Percentiles rank a stretch among this genome's conserved stretches.
phyloP scores from a whole-genome alignment of 2,888 invertebrate genomes.

The Trachelus iudaicus region DNA sequence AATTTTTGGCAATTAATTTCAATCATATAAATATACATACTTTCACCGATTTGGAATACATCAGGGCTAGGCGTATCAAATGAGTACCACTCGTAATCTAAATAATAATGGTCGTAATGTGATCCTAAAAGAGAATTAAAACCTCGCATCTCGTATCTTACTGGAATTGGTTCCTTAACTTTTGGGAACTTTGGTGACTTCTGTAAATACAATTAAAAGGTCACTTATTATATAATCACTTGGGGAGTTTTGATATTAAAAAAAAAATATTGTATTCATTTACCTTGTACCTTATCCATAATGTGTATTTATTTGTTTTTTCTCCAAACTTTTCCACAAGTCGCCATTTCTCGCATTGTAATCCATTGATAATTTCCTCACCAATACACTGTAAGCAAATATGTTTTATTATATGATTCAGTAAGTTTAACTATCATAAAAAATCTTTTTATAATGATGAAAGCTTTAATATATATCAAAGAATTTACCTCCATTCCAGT shows the following conservation, averaged over 20 bases:
- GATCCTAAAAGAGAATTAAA: constrained; percentile 93
- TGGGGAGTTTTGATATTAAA: neutral
- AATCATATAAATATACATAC: constrained; percentile 63
- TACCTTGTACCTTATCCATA: constrained; percentile 85
- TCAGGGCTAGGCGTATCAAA: constrained; percentile 76
- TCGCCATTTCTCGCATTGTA: constrained; percentile 83
- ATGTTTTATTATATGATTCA: constrained; percentile 1
- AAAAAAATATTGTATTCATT: constrained; percentile 18
- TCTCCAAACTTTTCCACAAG: constrained; percentile 76
- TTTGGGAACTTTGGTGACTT: constrained; percentile 46
- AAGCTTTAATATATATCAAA: neutral
- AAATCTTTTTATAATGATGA: constrained; percentile 9
- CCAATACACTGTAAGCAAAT: constrained; percentile 65
- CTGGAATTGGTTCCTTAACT: constrained; percentile 54
- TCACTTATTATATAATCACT: neutral
- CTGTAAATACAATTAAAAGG: constrained; percentile 33
- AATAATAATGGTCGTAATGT: constrained; percentile 94
- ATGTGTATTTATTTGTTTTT: constrained; percentile 87
- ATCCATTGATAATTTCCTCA: constrained; percentile 78
- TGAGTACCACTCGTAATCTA: constrained; percentile 77
- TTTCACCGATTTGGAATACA: constrained; percentile 75
- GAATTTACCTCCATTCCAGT: constrained; percentile 74
- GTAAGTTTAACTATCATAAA: constrained; percentile 14
- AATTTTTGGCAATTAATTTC: neutral
- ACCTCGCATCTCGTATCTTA: constrained; percentile 92